A percentile compares a stretch with the other conserved stretches of the same genome.
Conservation (phyloP, 1,140 invertebrate genomes). For the Bombus huntii region DNA sequence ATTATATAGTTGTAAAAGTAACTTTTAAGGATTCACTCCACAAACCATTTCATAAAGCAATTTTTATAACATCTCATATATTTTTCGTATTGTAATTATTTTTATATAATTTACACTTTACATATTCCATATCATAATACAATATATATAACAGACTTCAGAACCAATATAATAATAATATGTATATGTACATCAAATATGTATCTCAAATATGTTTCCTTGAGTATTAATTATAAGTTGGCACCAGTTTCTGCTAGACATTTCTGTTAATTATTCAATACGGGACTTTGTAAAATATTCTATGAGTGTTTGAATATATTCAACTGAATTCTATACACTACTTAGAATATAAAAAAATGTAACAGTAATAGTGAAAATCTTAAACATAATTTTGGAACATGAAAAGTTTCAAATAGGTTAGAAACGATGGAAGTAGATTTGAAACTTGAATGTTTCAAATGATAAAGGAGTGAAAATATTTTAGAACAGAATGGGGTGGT, state of each 20-base stretch:
- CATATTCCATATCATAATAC: neutral
- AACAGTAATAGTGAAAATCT: neutral
- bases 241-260: slow-evolving; percentile 20
- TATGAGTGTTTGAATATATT: neutral
- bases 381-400: neutral
- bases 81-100: neutral
- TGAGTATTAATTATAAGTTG: slow-evolving; percentile 1
- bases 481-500: neutral
- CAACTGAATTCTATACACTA: neutral
- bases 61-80: neutral
- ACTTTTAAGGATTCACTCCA: neutral
- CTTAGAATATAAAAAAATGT: neutral
- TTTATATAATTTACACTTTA: neutral
- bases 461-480: neutral
- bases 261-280: neutral
- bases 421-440: slow-evolving; percentile 13
- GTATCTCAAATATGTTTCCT: neutral
- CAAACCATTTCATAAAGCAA: neutral
- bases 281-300: neutral
- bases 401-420: slow-evolving; percentile 48
- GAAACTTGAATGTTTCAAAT: neutral
- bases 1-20: too few relatives aligned
- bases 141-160: neutral
- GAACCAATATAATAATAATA: neutral
- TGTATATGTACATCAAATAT: neutral